Evolutionary conservation across 1,140 invertebrate species (phyloP).

Genomic region (Anastrepha obliqua): DNA sequence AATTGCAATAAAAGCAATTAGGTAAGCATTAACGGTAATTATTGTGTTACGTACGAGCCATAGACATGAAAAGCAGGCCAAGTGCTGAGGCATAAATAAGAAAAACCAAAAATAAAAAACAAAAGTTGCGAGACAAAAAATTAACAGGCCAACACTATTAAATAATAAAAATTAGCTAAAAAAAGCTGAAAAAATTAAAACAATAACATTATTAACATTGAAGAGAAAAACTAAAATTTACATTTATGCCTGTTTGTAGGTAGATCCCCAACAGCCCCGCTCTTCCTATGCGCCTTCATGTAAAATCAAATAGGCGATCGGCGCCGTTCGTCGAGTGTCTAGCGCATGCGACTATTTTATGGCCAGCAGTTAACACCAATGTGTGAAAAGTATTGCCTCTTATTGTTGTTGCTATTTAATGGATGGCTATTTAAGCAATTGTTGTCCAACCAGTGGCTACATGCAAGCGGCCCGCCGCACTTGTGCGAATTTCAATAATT

Average conservation of each 20-base stretch:
- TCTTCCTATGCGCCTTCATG: not conserved
- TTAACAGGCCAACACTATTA: not conserved
- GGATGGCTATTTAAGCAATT: not conserved
- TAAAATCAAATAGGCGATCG: not conserved
- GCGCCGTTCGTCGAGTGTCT: not conserved
- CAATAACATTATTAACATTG: too few species aligned
- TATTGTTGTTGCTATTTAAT: not conserved
- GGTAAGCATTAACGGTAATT: not conserved
- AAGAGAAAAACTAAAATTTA: too few species aligned
- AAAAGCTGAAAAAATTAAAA: too few species aligned
- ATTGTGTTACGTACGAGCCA: not conserved
- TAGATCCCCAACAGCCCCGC: too few species aligned
- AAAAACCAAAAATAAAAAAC: not conserved
- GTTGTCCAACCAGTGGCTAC: constrained; percentile 30
- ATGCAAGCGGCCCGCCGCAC: not conserved
- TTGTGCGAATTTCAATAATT: not conserved
- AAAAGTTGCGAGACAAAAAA: too few species aligned
- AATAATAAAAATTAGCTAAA: not conserved
- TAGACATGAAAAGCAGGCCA: not conserved
- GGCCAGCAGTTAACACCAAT: constrained; percentile 22
- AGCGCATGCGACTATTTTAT: constrained; percentile 22
- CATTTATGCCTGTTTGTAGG: too few species aligned
- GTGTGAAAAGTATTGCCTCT: constrained; percentile 27
- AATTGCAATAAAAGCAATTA: constrained; percentile 32
- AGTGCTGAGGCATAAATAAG: not conserved